These are phyloP conservation scores for Etheostoma perlongum DNA, from an alignment of 2,797 vertebrate genomes.

Conservation along the genomic window DNA sequence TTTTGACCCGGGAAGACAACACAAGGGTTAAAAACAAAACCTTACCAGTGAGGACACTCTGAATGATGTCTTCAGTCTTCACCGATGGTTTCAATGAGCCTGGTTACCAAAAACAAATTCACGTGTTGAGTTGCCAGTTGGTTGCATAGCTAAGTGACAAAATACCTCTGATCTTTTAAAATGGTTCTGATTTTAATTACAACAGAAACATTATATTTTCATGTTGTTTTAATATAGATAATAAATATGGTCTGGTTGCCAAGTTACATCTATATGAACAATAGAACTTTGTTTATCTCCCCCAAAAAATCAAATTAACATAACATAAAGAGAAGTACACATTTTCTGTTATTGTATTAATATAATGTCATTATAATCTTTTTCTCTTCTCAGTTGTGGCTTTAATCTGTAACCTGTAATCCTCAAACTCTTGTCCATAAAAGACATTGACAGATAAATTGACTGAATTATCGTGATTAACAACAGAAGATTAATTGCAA, in stretches of 20 bases:
- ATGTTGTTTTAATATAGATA: neutral
- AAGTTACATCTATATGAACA: neutral
- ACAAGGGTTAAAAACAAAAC: neutral
- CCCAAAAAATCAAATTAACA: neutral
- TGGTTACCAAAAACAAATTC: conserved; percentile 60
- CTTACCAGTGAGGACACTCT: conserved; percentile 95
- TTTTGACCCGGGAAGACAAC: no score
- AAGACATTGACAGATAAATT: neutral
- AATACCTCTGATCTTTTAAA: neutral
- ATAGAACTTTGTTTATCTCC: neutral
- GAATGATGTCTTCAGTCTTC: conserved; percentile 95
- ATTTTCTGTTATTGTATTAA: neutral
- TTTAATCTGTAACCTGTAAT: neutral
- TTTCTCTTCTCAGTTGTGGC: neutral
- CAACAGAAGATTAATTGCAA: neutral
- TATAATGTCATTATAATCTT: no score
- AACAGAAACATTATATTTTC: neutral
- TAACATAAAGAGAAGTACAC: neutral
- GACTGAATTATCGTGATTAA: neutral
- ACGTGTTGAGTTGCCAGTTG: neutral
- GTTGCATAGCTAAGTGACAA: neutral
- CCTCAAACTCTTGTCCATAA: neutral
- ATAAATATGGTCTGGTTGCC: neutral
- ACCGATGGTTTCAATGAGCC: conserved; percentile 91
- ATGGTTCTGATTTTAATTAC: neutral